Percentiles rank a stretch among this genome's conserved stretches.
Evolutionary conservation across 1,140 invertebrate species (phyloP).

Genomic region (Heliothis subflexa): DNA sequence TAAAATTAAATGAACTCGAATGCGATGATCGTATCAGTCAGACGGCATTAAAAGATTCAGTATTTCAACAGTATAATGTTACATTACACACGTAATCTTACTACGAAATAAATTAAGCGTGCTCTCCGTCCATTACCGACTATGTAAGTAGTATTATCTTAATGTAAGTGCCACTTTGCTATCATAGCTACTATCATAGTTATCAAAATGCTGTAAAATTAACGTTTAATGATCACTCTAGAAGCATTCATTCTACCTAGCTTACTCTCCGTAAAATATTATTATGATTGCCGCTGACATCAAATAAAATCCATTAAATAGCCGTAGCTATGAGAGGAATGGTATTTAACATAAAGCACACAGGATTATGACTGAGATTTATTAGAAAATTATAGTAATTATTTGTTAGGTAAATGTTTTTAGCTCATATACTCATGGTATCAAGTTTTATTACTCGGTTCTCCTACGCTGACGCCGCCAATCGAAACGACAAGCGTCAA

Average conservation of each 20-base stretch:
- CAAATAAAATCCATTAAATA: slow-evolving; percentile 32
- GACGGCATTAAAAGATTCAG: slow-evolving; percentile 26
- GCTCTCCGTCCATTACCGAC: slow-evolving; percentile 60
- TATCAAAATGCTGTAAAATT: slow-evolving; percentile 61
- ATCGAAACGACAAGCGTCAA: too few species aligned
- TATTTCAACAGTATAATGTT: slow-evolving; percentile 32
- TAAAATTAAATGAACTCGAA: slow-evolving; percentile 2
- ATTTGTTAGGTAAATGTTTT: not conserved
- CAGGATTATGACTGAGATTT: not conserved
- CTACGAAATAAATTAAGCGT: slow-evolving; percentile 55
- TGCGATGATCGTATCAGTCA: slow-evolving; percentile 13
- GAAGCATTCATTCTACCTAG: too few species aligned
- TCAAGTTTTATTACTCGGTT: too few species aligned
- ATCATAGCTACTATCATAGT: slow-evolving; percentile 49
- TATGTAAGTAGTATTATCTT: slow-evolving; percentile 63
- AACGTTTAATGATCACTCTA: slow-evolving; percentile 54
- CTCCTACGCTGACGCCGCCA: too few species aligned
- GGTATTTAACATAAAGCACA: not conserved
- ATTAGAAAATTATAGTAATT: not conserved
- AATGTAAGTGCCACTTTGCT: slow-evolving; percentile 44
- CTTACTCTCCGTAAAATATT: not conserved
- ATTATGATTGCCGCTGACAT: slow-evolving; percentile 16
- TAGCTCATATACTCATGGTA: not conserved
- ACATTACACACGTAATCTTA: slow-evolving; percentile 30
- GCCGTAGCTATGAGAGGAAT: slow-evolving; percentile 24